Conservation (phyloP, 1,140 invertebrate species). For the Scaptomyza graminum region DNA sequence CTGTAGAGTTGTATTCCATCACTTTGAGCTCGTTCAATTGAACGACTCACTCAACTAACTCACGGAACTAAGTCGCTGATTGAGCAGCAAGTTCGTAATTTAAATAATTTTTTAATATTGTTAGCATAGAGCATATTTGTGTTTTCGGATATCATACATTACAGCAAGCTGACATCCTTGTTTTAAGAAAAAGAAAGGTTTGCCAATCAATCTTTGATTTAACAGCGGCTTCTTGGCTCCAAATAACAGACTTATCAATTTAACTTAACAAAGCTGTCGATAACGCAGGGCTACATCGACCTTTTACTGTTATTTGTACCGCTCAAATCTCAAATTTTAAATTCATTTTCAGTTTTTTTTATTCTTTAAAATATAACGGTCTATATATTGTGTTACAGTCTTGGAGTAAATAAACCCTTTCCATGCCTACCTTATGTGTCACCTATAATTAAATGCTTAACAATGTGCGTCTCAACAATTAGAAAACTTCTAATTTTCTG, state of each 20-base stretch:
- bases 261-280: slow-evolving; percentile 12
- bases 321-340: neutral
- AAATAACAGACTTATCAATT: slow-evolving; percentile 1
- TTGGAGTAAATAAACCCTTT: slow-evolving; percentile 21
- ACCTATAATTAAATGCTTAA: slow-evolving; percentile 59
- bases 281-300: neutral
- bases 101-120: neutral
- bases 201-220: neutral
- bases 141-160: too few species aligned
- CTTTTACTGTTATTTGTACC: neutral
- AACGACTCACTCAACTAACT: neutral
- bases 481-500: neutral
- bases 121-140: too few species aligned
- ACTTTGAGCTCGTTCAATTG: slow-evolving; percentile 6
- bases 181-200: neutral
- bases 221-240: neutral
- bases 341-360: neutral
- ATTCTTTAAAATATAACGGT: slow-evolving; percentile 26
- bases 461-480: slow-evolving; percentile 51
- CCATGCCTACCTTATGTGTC: slow-evolving; percentile 6
- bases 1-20: slow-evolving; percentile 41
- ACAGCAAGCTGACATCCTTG: too few species aligned
- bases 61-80: slow-evolving; percentile 4
- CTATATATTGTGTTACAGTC: slow-evolving; percentile 33
- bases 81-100: neutral